phyloP scores from a whole-genome alignment of 2,113 vertebrate species.

The Siphamia tubifer region DNA sequence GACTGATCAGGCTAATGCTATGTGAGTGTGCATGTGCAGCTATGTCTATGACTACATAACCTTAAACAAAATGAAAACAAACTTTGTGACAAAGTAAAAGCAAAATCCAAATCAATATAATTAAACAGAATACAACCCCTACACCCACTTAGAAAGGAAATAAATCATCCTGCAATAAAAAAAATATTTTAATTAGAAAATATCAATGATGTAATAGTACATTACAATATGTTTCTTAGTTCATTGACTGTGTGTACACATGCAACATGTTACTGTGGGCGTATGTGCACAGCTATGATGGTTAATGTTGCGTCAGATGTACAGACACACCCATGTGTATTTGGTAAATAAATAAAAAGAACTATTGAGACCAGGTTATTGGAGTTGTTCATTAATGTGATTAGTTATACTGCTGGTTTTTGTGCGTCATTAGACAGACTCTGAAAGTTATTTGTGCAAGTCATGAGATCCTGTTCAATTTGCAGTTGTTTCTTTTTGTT shows the following conservation, averaged over 20 bases:
- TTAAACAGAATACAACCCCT: too few species aligned
- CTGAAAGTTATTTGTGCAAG: slow-evolving; percentile 5
- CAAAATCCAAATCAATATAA: too few species aligned
- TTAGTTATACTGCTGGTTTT: neutral
- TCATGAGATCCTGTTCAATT: slow-evolving; percentile 6
- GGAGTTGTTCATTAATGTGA: neutral
- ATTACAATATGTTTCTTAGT: slow-evolving; percentile 9
- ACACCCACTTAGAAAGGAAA: too few species aligned
- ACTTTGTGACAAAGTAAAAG: too few species aligned
- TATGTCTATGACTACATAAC: too few species aligned
- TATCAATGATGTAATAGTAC: too few species aligned
- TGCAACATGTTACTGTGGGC: neutral
- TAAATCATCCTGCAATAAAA: too few species aligned
- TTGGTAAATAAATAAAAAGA: neutral
- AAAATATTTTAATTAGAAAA: too few species aligned
- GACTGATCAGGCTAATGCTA: too few species aligned
- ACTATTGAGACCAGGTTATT: neutral
- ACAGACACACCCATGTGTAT: neutral
- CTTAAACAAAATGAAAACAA: too few species aligned
- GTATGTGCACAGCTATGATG: neutral
- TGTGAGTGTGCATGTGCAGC: too few species aligned
- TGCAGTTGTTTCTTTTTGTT: neutral
- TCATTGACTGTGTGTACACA: neutral
- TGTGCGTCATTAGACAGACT: neutral
- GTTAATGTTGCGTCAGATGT: neutral